Evolutionary conservation across 2,113 vertebrate genomes (phyloP).

Genomic region (Dromaius novaehollandiae): DNA sequence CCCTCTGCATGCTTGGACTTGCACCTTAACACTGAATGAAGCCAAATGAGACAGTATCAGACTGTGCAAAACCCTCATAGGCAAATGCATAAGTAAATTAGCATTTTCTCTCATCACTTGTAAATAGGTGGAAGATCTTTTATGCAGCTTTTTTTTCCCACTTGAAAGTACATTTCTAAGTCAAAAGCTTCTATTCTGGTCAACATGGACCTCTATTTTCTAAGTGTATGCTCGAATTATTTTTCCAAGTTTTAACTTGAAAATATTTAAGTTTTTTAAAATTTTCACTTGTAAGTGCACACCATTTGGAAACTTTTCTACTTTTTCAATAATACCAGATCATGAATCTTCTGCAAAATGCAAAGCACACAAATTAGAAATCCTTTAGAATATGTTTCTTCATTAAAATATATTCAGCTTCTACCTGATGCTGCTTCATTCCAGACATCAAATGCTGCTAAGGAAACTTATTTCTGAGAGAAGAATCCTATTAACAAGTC

Average conservation of each 20-base stretch:
- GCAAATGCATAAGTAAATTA: background rate
- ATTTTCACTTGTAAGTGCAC: background rate
- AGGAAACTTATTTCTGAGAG: background rate
- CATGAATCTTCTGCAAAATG: background rate
- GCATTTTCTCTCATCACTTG: background rate
- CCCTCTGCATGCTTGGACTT: background rate
- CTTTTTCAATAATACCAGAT: background rate
- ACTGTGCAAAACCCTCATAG: background rate
- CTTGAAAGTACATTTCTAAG: background rate
- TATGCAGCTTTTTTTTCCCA: background rate
- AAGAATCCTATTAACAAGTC: background rate
- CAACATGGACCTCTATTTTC: background rate
- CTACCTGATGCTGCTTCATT: background rate
- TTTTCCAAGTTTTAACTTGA: background rate
- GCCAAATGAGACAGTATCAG: background rate
- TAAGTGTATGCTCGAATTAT: rapidly evolving
- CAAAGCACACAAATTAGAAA: background rate
- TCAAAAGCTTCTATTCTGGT: background rate
- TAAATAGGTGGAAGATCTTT: background rate
- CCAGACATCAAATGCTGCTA: background rate
- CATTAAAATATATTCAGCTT: rapidly evolving
- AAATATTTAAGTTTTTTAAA: too few species aligned
- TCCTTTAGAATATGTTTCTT: background rate
- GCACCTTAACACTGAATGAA: background rate
- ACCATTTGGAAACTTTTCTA: background rate